phyloP scores from a whole-genome alignment of 2,113 vertebrate genomes.

The Macrotus californicus region DNA sequence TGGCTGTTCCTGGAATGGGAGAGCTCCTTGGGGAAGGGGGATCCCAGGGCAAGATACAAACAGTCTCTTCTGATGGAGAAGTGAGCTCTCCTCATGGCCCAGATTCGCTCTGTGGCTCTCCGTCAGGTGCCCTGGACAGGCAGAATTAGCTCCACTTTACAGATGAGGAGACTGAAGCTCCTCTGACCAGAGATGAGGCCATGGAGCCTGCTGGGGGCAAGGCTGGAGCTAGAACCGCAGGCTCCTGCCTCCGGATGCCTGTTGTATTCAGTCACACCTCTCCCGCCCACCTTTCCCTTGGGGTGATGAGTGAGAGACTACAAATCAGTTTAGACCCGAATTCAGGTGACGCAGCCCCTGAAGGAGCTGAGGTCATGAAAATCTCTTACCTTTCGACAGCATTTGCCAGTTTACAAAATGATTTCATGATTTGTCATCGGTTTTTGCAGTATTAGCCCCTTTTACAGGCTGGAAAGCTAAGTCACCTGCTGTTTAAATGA shows the following conservation, averaged over 20 bases:
- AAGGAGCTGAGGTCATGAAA: slow-evolving; percentile 38
- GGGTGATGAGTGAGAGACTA: slow-evolving; percentile 12
- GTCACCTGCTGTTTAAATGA: not conserved
- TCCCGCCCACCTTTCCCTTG: not conserved
- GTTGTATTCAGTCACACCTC: not conserved
- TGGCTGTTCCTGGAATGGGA: not conserved
- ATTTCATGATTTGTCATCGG: not conserved
- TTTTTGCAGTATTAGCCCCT: not conserved
- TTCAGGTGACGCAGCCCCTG: not conserved
- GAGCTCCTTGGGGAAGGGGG: not conserved
- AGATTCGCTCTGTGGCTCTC: not conserved
- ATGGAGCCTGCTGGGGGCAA: not conserved
- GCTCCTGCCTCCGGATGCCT: not conserved
- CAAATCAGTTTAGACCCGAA: not conserved
- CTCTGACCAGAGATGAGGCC: not conserved
- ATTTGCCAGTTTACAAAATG: not conserved
- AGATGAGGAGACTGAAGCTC: not conserved
- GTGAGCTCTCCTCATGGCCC: not conserved
- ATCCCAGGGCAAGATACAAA: not conserved
- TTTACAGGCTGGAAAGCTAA: not conserved
- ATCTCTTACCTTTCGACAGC: not conserved
- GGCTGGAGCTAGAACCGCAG: not conserved
- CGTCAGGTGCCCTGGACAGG: not conserved
- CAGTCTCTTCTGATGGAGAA: not conserved
- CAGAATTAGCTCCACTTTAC: not conserved